Conservation (phyloP, 2,797 vertebrate species). For the Danionella dracula region DNA sequence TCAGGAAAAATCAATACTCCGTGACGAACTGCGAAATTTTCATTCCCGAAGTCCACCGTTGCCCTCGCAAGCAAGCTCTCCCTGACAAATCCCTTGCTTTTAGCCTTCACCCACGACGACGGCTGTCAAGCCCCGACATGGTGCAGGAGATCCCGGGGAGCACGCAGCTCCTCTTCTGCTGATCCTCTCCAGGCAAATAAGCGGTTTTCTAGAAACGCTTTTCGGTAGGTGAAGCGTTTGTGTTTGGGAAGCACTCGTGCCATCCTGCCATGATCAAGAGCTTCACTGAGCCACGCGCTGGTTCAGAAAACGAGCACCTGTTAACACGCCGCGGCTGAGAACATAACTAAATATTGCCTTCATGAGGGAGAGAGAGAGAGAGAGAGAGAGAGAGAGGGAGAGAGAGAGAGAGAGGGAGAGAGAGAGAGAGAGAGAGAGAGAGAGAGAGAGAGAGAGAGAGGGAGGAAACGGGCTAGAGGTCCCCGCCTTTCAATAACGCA, state of each 20-base stretch:
- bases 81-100: conserved; percentile 4
- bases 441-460: neutral
- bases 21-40: conserved; percentile 46
- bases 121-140: conserved; percentile 10
- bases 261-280: conserved; percentile 35
- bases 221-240: conserved; percentile 50
- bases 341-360: conserved; percentile 24
- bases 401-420: conserved; percentile 3
- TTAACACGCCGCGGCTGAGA: conserved; percentile 37
- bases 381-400: neutral
- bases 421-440: neutral
- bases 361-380: conserved; percentile 1
- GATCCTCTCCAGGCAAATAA: conserved; percentile 54
- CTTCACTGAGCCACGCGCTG: conserved; percentile 6
- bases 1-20: conserved; percentile 50
- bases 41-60: neutral
- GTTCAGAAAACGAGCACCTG: conserved; percentile 45
- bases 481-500: conserved; percentile 33
- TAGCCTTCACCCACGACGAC: neutral
- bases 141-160: conserved; percentile 12
- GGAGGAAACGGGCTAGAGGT: conserved; percentile 3
- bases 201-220: conserved; percentile 55
- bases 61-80: neutral
- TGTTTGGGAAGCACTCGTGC: conserved; percentile 22
- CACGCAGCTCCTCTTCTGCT: conserved; percentile 19